A percentile compares a stretch with the other conserved stretches of the same genome.
Evolutionary conservation across 2,113 vertebrate species (phyloP).

Genomic region (Heterochromis multidens): DNA sequence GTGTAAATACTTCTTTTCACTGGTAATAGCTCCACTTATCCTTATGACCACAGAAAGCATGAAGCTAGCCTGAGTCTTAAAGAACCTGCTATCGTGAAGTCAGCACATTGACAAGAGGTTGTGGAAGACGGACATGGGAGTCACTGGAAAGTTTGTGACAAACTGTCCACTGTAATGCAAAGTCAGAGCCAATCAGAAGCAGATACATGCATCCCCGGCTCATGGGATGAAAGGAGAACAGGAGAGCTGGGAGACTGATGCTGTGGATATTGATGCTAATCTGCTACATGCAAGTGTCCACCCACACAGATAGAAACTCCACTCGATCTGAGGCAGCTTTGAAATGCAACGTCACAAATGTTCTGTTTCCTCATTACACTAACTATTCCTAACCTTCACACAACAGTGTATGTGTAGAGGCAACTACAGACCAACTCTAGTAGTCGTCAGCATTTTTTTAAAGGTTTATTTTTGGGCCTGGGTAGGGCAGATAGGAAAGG

Average conservation of each 20-base stretch:
- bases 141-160: conserved; percentile 12
- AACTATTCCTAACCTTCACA: background rate
- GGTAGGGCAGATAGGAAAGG: background rate
- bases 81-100: background rate
- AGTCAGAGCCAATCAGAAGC: background rate
- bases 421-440: background rate
- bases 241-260: background rate
- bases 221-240: background rate
- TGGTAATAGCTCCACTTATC: conserved; percentile 12
- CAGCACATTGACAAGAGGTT: conserved; percentile 2
- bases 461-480: background rate
- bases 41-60: background rate
- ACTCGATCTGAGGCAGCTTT: conserved; percentile 16
- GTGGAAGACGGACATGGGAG: background rate
- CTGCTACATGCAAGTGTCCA: conserved; percentile 14
- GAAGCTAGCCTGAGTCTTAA: background rate
- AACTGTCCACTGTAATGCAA: conserved; percentile 4
- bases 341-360: background rate
- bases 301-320: conserved; percentile 26
- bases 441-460: background rate
- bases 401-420: background rate
- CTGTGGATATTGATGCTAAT: conserved; percentile 21
- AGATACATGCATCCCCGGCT: background rate
- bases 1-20: conserved; percentile 7
- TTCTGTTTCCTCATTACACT: background rate